phyloP scores from a whole-genome alignment of 2,113 vertebrate genomes.

The Aspidoscelis tigris region DNA sequence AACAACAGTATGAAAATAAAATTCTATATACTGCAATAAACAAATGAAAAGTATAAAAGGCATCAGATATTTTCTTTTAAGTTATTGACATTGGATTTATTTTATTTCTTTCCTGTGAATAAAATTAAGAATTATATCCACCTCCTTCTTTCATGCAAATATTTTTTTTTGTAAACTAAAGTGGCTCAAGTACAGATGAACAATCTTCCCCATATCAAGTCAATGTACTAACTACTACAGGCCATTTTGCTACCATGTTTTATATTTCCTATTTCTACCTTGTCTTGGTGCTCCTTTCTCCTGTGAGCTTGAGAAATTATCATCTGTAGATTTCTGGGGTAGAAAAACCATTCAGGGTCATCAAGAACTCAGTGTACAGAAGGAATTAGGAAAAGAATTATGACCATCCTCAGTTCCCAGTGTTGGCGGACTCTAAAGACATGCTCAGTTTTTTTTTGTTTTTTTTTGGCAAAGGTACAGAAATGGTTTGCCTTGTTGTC shows the following conservation, averaged over 20 bases:
- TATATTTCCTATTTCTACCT: neutral
- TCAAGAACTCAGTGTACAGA: neutral
- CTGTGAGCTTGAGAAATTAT: neutral
- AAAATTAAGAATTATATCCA: neutral
- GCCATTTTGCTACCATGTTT: neutral
- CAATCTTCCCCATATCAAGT: neutral
- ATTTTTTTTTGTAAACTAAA: neutral
- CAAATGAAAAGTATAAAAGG: constrained; percentile 42
- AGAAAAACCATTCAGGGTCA: neutral
- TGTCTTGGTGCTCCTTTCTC: neutral
- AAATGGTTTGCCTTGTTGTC: too few species aligned
- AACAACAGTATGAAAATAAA: neutral
- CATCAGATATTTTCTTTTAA: constrained; percentile 9
- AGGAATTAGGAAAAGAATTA: too few species aligned
- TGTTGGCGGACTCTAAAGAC: too few species aligned
- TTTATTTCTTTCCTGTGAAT: neutral
- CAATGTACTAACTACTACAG: neutral
- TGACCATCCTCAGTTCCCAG: too few species aligned
- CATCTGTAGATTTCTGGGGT: neutral
- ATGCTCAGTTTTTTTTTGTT: too few species aligned
- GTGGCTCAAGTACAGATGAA: neutral
- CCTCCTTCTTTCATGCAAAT: neutral
- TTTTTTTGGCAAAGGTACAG: too few species aligned
- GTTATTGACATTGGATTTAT: neutral
- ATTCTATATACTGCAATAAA: neutral